phyloP scores from a whole-genome alignment of 2,797 vertebrate genomes.

The Gastrophryne carolinensis region DNA sequence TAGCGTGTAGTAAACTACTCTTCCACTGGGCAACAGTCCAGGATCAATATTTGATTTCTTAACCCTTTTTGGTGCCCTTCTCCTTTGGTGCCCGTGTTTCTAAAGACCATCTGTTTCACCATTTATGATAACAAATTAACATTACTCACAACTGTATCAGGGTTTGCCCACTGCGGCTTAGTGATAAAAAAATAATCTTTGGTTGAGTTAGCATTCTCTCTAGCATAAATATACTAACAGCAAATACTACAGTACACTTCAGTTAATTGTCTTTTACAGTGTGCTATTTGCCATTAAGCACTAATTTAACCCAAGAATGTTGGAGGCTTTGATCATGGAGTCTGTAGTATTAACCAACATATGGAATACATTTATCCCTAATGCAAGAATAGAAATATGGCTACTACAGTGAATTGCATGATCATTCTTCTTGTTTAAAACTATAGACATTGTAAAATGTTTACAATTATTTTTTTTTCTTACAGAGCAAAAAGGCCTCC shows the following conservation, averaged over 20 bases:
- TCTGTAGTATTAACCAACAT: constrained; percentile 32
- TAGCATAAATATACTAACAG: constrained; percentile 20
- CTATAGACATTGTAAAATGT: no score
- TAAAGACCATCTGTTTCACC: no score
- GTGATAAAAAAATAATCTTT: constrained; percentile 38
- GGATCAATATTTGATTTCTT: no score
- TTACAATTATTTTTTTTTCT: no score
- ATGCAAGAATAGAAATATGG: constrained; percentile 8
- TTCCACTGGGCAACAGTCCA: no score
- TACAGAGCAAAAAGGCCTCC: no score
- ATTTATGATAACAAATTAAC: constrained; percentile 14
- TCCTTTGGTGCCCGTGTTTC: no score
- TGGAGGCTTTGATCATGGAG: constrained; percentile 42
- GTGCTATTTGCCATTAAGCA: constrained; percentile 40
- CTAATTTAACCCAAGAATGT: constrained; percentile 48
- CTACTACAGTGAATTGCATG: no score
- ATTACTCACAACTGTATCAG: neutral
- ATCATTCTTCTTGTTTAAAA: no score
- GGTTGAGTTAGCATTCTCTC: no score
- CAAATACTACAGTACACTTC: constrained; percentile 38
- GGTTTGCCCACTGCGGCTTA: constrained; percentile 18
- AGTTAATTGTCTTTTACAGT: constrained; percentile 48
- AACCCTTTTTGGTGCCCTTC: no score
- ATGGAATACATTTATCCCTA: constrained; percentile 33
- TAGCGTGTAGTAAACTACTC: no score